A percentile compares a stretch with the other conserved stretches of the same genome.
These are phyloP conservation scores for Schizopygopsis pylzovi DNA, from an alignment of 2,797 vertebrate species.

Conservation along the genomic window DNA sequence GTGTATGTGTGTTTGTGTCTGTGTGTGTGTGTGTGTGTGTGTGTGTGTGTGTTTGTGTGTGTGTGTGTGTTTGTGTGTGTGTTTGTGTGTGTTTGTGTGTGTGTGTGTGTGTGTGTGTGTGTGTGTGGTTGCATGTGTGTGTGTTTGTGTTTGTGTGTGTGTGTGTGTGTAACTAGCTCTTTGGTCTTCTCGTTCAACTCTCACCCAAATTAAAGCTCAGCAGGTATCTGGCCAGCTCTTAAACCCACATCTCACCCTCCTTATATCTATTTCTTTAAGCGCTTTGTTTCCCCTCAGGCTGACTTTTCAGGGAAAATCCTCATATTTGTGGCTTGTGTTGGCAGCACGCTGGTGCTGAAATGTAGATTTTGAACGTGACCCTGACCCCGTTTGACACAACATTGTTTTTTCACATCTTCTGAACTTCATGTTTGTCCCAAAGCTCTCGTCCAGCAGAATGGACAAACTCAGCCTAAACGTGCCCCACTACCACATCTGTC, in stretches of 20 bases:
- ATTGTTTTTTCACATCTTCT: slow-evolving; percentile 76
- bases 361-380: slow-evolving; percentile 73
- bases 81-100: too few relatives aligned
- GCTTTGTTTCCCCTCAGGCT: slow-evolving; percentile 78
- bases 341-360: slow-evolving; percentile 72
- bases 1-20: too few relatives aligned
- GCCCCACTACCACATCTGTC: background rate
- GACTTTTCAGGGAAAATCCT: slow-evolving; percentile 78
- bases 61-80: too few relatives aligned
- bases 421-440: slow-evolving; percentile 58
- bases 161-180: slow-evolving; percentile 55
- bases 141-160: slow-evolving; percentile 49
- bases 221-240: slow-evolving; percentile 66
- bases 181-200: slow-evolving; percentile 72
- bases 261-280: slow-evolving; percentile 65
- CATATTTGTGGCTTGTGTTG: slow-evolving; percentile 81
- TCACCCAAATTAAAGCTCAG: slow-evolving; percentile 79
- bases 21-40: too few relatives aligned
- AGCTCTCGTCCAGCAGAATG: background rate
- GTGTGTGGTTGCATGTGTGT: too few relatives aligned
- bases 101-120: too few relatives aligned
- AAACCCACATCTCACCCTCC: slow-evolving; percentile 49
- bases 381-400: slow-evolving; percentile 71
- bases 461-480: background rate
- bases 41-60: too few relatives aligned